A percentile compares a stretch with the other conserved stretches of the same genome.
Evolutionary conservation across 2,797 vertebrate species (phyloP).

Genomic region (Acrossocheilus fasciatus): DNA sequence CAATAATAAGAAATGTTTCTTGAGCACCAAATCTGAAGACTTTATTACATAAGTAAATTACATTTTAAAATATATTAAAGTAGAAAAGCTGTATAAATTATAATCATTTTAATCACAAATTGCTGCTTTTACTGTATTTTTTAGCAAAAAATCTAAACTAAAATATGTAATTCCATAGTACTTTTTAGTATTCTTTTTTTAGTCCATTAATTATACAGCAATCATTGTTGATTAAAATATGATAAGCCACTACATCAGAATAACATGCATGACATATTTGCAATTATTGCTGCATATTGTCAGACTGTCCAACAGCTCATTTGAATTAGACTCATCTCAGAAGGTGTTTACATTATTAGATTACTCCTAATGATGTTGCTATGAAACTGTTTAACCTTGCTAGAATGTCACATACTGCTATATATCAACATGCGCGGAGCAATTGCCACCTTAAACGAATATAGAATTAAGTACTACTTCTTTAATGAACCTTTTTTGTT

Average conservation of each 20-base stretch:
- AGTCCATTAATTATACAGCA: not conserved
- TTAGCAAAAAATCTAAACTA: not conserved
- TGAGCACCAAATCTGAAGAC: not conserved
- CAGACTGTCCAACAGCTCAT: not conserved
- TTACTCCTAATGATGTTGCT: not conserved
- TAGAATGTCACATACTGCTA: not conserved
- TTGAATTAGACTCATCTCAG: slow-evolving; percentile 20
- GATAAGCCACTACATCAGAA: not conserved
- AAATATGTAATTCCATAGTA: not conserved
- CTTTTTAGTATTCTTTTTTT: not conserved
- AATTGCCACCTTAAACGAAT: not conserved
- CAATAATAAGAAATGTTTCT: not conserved
- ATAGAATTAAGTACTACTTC: not conserved
- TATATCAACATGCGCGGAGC: not conserved
- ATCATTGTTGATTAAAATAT: not conserved
- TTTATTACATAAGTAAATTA: not conserved
- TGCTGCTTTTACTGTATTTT: not conserved
- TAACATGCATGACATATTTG: not conserved
- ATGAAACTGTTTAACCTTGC: slow-evolving; percentile 20
- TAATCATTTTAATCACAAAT: not conserved
- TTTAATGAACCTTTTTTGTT: not conserved
- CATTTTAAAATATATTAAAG: not conserved
- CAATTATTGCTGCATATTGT: not conserved
- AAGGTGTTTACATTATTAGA: slow-evolving; percentile 23
- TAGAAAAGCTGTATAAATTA: not conserved